A percentile compares a stretch with the other conserved stretches of the same genome.
Conservation (phyloP, 2,888 invertebrate species). For the Drosophila austrosaltans region DNA sequence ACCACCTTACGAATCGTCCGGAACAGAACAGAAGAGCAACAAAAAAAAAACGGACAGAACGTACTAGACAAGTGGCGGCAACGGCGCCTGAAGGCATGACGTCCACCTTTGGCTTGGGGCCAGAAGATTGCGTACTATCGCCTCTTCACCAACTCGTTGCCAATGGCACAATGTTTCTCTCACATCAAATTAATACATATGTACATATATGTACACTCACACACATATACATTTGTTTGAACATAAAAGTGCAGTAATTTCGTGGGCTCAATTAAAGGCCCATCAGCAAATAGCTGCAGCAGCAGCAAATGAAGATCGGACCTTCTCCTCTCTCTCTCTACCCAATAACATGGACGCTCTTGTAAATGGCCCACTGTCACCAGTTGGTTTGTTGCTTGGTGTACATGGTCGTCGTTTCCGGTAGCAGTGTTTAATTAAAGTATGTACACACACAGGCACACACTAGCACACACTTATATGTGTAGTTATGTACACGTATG, state of each 20-base stretch:
- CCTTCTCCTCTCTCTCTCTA: not conserved
- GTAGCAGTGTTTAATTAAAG: slow-evolving; percentile 32
- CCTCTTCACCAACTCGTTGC: slow-evolving; percentile 15
- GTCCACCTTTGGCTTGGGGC: slow-evolving; percentile 66
- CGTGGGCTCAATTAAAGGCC: slow-evolving; percentile 16
- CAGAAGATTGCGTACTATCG: slow-evolving; percentile 57
- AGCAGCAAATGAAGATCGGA: slow-evolving; percentile 1
- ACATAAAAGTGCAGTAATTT: slow-evolving; percentile 20
- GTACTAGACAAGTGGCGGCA: slow-evolving; percentile 60
- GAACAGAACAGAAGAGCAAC: not conserved
- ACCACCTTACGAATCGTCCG: slow-evolving; percentile 60
- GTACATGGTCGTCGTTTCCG: slow-evolving; percentile 30
- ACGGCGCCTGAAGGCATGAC: slow-evolving; percentile 65
- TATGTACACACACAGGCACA: slow-evolving; percentile 20
- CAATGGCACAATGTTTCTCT: slow-evolving; percentile 14
- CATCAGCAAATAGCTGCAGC: slow-evolving; percentile 15
- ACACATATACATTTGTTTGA: not conserved
- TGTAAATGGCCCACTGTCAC: not conserved
- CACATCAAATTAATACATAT: not conserved
- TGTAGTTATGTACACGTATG: no score
- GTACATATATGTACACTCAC: not conserved
- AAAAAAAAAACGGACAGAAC: not conserved
- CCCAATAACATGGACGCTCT: not conserved
- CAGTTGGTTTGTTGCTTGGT: not conserved
- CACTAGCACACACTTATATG: not conserved